A percentile compares a stretch with the other conserved stretches of the same genome.
Evolutionary conservation across 1,140 invertebrate genomes (phyloP).

Genomic region (Papilio polyxenes): DNA sequence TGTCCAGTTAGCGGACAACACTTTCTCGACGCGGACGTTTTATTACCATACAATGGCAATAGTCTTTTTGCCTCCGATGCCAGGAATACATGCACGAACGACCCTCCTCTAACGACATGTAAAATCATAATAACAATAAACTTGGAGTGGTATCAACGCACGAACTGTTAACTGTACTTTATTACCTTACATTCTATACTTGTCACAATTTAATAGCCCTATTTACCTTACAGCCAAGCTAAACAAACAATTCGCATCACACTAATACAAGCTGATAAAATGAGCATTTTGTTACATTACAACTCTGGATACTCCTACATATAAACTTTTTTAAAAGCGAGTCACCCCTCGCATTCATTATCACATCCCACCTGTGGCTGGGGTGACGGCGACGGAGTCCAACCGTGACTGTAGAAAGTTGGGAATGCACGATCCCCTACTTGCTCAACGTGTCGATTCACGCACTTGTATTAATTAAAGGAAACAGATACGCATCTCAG

Average conservation of each 20-base stretch:
- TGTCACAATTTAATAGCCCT: not conserved
- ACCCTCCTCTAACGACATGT: conserved; percentile 20
- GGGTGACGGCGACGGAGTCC: conserved; percentile 41
- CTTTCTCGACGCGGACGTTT: conserved; percentile 62
- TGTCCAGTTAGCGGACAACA: conserved; percentile 61
- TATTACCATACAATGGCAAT: conserved; percentile 72
- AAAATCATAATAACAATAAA: conserved; percentile 20
- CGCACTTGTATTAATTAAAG: conserved; percentile 63
- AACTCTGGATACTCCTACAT: not conserved
- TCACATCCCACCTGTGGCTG: conserved; percentile 31
- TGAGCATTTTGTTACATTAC: not conserved
- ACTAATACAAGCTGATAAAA: not conserved
- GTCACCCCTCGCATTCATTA: conserved; percentile 31
- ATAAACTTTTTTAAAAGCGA: not conserved
- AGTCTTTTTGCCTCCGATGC: conserved; percentile 52
- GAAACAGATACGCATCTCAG: conserved; percentile 54
- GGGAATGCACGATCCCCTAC: conserved; percentile 53
- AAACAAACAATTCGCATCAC: not conserved
- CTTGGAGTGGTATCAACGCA: conserved; percentile 24
- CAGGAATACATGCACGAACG: conserved; percentile 24
- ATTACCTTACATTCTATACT: not conserved
- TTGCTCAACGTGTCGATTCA: conserved; percentile 59
- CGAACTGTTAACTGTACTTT: conserved; percentile 5
- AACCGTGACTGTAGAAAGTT: conserved; percentile 68
- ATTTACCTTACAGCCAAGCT: not conserved